These are phyloP conservation scores for Palythoa grandis DNA, from an alignment of 92 coral and sea anemone species.

Conservation along the genomic window DNA sequence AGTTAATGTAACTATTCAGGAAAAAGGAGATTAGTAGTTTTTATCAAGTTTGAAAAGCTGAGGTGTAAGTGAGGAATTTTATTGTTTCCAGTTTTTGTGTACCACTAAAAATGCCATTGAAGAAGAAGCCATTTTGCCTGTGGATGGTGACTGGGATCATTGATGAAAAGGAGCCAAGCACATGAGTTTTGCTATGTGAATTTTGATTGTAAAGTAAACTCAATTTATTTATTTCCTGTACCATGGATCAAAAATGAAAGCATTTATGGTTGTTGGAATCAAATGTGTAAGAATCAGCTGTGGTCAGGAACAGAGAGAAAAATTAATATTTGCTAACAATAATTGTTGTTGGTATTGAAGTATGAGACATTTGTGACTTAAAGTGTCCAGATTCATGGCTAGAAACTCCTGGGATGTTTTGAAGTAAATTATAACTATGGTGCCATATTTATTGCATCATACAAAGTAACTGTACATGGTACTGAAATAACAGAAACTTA, in stretches of 20 bases:
- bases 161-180: background rate
- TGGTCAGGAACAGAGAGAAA: background rate
- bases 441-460: background rate
- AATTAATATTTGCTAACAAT: background rate
- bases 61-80: background rate
- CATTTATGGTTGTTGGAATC: background rate
- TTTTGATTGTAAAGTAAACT: background rate
- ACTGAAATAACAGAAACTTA: background rate
- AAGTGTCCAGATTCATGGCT: background rate
- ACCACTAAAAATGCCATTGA: background rate
- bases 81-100: background rate
- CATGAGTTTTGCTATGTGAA: background rate
- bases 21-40: background rate
- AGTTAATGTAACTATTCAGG: background rate
- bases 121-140: background rate
- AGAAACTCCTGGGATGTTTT: too few relatives aligned
- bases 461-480: background rate
- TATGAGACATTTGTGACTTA: background rate
- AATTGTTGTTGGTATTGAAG: background rate
- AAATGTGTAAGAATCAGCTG: background rate
- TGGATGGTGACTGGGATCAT: background rate
- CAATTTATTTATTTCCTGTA: background rate
- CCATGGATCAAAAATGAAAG: background rate
- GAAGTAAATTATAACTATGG: too few relatives aligned
- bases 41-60: background rate